These are phyloP conservation scores for Pachyseris speciosa DNA, from an alignment of 64 coral and sea anemone genomes.

Conservation along the genomic window DNA sequence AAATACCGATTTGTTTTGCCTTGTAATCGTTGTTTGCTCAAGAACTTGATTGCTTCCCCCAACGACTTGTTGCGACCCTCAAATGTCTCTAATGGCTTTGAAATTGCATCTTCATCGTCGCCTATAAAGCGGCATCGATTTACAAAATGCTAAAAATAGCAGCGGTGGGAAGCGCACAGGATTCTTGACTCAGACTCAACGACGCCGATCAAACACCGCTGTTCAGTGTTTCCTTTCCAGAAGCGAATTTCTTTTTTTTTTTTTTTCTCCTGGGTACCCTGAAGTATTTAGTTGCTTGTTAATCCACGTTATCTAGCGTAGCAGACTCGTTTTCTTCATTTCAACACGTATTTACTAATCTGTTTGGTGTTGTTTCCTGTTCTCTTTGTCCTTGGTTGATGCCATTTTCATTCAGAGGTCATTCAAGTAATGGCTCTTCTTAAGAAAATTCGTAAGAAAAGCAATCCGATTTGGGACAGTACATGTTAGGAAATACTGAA, in stretches of 20 bases:
- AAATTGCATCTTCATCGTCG: constrained; percentile 5
- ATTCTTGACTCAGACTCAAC: not conserved
- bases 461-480: no score
- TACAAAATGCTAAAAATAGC: constrained; percentile 1
- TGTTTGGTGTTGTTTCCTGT: no score
- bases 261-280: not conserved
- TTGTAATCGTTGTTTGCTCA: constrained; percentile 29
- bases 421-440: no score
- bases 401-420: no score
- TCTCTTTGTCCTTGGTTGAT: no score
- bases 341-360: no score
- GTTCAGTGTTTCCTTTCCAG: not conserved
- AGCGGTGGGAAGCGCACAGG: not conserved
- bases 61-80: constrained; percentile 18
- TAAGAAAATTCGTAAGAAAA: no score
- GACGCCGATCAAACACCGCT: not conserved
- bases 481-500: no score
- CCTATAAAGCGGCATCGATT: not conserved
- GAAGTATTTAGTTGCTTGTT: not conserved
- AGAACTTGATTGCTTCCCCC: not conserved
- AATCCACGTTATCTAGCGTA: not conserved
- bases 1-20: constrained; percentile 22
- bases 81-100: constrained; percentile 25
- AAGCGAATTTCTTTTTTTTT: not conserved
- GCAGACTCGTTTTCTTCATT: no score